These are phyloP conservation scores for Gallinago paraguaiae DNA, from an alignment of 2,113 vertebrate genomes.

Conservation along the genomic window DNA sequence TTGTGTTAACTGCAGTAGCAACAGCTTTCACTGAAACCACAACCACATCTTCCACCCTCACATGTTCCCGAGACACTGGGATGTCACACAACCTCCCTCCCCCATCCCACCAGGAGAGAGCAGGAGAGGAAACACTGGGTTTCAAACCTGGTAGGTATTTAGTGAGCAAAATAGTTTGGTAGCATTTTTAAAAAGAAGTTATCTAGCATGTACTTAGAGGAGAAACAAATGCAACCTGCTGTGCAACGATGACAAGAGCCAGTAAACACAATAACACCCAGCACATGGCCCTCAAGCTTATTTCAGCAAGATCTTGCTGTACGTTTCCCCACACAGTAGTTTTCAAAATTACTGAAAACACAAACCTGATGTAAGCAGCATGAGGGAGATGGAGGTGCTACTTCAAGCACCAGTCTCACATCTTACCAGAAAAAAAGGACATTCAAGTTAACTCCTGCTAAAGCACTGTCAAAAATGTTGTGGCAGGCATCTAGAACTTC, in stretches of 20 bases:
- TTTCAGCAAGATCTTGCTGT: background rate
- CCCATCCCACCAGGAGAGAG: background rate
- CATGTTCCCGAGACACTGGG: background rate
- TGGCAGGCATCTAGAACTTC: background rate
- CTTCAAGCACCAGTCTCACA: accelerated
- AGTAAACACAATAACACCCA: background rate
- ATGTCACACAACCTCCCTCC: background rate
- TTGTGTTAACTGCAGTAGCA: background rate
- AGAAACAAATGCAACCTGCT: background rate
- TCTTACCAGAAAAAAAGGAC: background rate
- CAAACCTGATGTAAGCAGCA: background rate
- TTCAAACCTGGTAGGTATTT: background rate
- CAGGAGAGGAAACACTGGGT: background rate
- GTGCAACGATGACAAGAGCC: background rate
- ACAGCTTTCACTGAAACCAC: background rate
- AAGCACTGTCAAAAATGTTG: background rate
- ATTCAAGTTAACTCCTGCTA: background rate
- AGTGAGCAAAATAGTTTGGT: background rate
- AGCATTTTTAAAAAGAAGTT: background rate
- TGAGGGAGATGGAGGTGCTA: background rate
- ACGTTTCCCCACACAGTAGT: background rate
- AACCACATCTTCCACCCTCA: background rate
- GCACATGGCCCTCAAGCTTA: background rate
- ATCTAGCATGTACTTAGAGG: background rate
- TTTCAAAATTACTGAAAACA: background rate